phyloP scores from a whole-genome alignment of 2,797 vertebrate genomes.

The Anguilla pacifica region DNA sequence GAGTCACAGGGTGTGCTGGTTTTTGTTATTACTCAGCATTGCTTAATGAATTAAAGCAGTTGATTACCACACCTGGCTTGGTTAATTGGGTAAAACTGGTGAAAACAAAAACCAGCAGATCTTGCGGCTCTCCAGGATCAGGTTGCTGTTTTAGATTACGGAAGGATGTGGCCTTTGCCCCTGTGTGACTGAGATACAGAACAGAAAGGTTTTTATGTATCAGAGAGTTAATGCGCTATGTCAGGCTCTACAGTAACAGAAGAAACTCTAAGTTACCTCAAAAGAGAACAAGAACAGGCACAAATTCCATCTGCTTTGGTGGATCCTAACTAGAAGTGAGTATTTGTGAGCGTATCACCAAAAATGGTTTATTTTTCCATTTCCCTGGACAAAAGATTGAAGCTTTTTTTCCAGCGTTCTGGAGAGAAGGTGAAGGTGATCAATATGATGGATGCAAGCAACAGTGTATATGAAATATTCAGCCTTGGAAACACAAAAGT shows the following conservation, averaged over 20 bases:
- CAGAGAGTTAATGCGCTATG: too few species aligned
- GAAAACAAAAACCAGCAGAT: too few species aligned
- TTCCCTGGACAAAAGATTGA: not conserved
- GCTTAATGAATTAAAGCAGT: too few species aligned
- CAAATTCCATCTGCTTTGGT: not conserved
- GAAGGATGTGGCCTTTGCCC: too few species aligned
- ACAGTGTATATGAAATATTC: not conserved
- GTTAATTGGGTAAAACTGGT: too few species aligned
- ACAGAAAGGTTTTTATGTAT: too few species aligned
- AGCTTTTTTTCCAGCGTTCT: not conserved
- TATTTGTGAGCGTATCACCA: not conserved
- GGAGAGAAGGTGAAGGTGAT: slow-evolving; percentile 16
- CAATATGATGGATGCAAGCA: not conserved
- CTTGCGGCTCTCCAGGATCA: too few species aligned
- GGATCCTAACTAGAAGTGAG: not conserved
- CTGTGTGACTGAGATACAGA: too few species aligned
- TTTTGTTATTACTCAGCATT: slow-evolving; percentile 60
- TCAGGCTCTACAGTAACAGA: not conserved
- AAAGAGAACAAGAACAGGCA: not conserved
- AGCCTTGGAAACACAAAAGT: slow-evolving; percentile 26
- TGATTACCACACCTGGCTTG: too few species aligned
- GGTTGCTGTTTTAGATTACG: too few species aligned
- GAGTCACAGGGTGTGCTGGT: not conserved
- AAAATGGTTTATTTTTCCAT: not conserved
- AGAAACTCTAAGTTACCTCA: not conserved